A percentile compares a stretch with the other conserved stretches of the same genome.
Evolutionary conservation across 2,888 invertebrate species (phyloP).

Genomic region (Heteromyza rotundicornis): DNA sequence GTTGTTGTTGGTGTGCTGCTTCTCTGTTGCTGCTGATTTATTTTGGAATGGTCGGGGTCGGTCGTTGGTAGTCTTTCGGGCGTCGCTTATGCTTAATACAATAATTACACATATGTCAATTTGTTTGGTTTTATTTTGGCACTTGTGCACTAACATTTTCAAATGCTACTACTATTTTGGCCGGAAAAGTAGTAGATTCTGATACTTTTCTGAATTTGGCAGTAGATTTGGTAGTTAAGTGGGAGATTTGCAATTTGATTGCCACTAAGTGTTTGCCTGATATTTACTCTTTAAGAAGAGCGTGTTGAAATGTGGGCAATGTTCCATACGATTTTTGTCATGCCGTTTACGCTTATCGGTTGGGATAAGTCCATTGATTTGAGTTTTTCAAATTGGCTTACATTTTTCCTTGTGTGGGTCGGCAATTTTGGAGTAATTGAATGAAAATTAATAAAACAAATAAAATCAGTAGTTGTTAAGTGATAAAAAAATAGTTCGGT

Average conservation of each 20-base stretch:
- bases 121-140: conserved; percentile 55
- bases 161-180: conserved; percentile 12
- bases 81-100: conserved; percentile 58
- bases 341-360: too few relatives aligned
- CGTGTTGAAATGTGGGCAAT: not conserved
- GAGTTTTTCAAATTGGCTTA: too few relatives aligned
- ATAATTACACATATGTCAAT: conserved; percentile 58
- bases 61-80: conserved; percentile 55
- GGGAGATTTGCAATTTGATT: conserved; percentile 25
- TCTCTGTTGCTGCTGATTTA: conserved; percentile 50
- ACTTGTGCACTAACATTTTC: conserved; percentile 30
- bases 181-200: conserved; percentile 36
- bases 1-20: conserved; percentile 23
- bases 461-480: too few relatives aligned
- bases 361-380: too few relatives aligned
- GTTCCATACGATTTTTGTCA: too few relatives aligned
- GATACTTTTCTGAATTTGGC: conserved; percentile 20
- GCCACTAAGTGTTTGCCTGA: not conserved
- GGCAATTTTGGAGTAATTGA: too few relatives aligned
- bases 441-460: too few relatives aligned
- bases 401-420: too few relatives aligned
- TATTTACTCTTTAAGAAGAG: not conserved
- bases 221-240: conserved; percentile 28
- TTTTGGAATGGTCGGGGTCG: conserved; percentile 51
- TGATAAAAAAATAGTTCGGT: too few relatives aligned